These are phyloP conservation scores for Drosophila subsilvestris DNA, from an alignment of 2,888 invertebrate species.

Conservation along the genomic window DNA sequence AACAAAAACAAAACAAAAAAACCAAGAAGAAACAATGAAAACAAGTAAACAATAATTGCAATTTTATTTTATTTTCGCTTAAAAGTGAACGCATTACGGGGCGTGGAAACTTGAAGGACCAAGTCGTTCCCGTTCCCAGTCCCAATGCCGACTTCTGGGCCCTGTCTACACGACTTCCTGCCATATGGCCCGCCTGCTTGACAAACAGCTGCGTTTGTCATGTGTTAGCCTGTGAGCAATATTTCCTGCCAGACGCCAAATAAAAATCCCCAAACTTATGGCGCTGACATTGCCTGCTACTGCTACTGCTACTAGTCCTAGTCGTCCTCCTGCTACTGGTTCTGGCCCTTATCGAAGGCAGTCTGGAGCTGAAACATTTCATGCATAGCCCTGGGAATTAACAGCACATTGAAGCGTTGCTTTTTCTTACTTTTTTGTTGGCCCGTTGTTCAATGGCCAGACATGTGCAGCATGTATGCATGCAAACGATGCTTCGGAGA, in stretches of 20 bases:
- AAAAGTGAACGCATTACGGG: constrained; percentile 34
- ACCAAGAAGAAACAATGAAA: constrained; percentile 24
- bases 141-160: background rate
- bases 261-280: constrained; percentile 81
- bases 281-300: constrained; percentile 47
- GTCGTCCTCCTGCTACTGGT: constrained; percentile 22
- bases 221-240: constrained; percentile 77
- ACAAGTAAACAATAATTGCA: constrained; percentile 63
- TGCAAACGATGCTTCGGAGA: constrained; percentile 75
- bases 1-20: background rate
- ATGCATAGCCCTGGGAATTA: constrained; percentile 67
- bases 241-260: constrained; percentile 77
- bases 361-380: constrained; percentile 38
- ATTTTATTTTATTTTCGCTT: constrained; percentile 46
- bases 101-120: constrained; percentile 52
- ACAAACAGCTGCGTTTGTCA: constrained; percentile 80
- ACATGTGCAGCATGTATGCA: constrained; percentile 52
- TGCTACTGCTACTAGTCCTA: constrained; percentile 4
- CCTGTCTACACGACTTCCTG: constrained; percentile 7
- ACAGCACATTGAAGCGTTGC: constrained; percentile 67
- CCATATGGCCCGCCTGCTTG: constrained; percentile 36
- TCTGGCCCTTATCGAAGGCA: constrained; percentile 8
- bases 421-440: constrained; percentile 29
- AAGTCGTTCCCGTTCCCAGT: constrained; percentile 32
- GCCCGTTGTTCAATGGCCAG: constrained; percentile 20